phyloP scores from a whole-genome alignment of 2,888 invertebrate genomes.

The Anagyrus pseudococci region DNA sequence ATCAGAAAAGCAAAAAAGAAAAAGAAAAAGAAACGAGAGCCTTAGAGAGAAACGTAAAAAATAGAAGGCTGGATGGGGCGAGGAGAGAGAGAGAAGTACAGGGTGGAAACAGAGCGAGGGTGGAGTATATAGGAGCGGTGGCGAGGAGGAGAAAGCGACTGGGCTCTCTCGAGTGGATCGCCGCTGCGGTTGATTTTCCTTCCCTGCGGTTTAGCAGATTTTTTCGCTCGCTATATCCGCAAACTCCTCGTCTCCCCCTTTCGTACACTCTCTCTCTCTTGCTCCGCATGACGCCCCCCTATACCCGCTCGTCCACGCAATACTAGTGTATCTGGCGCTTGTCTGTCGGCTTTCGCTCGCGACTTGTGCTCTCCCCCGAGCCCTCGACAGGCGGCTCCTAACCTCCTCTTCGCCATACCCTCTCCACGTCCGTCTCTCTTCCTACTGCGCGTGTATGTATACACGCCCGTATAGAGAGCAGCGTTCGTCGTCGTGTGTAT shows the following conservation, averaged over 20 bases:
- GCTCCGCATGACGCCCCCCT: constrained; percentile 1
- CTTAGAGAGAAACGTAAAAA: no score
- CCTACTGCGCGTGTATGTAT: neutral
- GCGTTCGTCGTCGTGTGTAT: no score
- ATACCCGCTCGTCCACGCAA: no score
- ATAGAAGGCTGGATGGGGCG: no score
- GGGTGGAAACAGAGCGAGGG: constrained; percentile 1
- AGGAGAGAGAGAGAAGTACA: no score
- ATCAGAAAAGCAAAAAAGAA: no score
- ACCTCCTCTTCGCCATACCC: constrained; percentile 6
- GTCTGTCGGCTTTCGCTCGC: constrained; percentile 19
- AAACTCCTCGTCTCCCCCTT: constrained; percentile 4
- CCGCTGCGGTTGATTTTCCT: constrained; percentile 35
- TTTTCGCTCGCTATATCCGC: constrained; percentile 21
- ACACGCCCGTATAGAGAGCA: no score
- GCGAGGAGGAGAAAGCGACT: constrained; percentile 1
- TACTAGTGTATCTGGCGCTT: constrained; percentile 7
- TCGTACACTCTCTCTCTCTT: no score
- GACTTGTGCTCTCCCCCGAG: constrained; percentile 6
- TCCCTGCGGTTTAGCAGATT: constrained; percentile 37
- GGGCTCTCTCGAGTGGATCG: constrained; percentile 28
- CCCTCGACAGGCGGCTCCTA: constrained; percentile 19
- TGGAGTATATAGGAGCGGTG: no score
- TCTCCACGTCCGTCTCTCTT: neutral
- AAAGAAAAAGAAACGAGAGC: no score